Evolutionary conservation across 2,113 vertebrate genomes (phyloP).

Genomic region (Parotia lawesii): DNA sequence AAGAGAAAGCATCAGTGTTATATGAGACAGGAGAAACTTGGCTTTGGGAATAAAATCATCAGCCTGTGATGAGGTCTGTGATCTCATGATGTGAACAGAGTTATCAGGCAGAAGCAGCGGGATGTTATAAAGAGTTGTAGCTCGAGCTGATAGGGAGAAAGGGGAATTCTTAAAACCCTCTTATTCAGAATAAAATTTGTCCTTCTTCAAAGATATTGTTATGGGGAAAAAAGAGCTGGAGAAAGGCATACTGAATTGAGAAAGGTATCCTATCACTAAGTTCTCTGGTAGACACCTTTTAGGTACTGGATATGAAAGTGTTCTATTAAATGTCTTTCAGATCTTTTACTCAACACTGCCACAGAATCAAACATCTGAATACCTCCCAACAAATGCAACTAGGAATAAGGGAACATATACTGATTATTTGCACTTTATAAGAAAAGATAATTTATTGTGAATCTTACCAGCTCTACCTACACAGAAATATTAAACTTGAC

Average conservation of each 20-base stretch:
- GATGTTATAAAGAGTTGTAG: neutral
- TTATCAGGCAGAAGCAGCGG: neutral
- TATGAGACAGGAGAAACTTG: neutral
- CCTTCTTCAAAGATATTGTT: neutral
- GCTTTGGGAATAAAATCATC: neutral
- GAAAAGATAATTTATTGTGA: neutral
- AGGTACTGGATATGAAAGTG: neutral
- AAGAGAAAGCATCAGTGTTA: neutral
- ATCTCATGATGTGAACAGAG: neutral
- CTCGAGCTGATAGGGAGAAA: neutral
- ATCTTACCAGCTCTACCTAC: neutral
- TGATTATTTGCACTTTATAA: neutral
- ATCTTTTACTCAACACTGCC: neutral
- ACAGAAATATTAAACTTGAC: neutral
- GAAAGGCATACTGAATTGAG: neutral
- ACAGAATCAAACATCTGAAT: neutral
- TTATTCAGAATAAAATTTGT: neutral
- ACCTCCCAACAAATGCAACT: neutral
- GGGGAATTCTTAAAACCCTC: neutral
- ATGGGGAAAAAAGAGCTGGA: neutral
- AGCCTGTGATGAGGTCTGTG: neutral
- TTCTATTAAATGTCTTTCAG: neutral
- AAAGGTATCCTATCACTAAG: neutral
- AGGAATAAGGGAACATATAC: neutral
- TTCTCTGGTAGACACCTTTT: neutral